A percentile compares a stretch with the other conserved stretches of the same genome.
phyloP scores from a whole-genome alignment of 2,113 vertebrate genomes.

The Vombatus ursinus region DNA sequence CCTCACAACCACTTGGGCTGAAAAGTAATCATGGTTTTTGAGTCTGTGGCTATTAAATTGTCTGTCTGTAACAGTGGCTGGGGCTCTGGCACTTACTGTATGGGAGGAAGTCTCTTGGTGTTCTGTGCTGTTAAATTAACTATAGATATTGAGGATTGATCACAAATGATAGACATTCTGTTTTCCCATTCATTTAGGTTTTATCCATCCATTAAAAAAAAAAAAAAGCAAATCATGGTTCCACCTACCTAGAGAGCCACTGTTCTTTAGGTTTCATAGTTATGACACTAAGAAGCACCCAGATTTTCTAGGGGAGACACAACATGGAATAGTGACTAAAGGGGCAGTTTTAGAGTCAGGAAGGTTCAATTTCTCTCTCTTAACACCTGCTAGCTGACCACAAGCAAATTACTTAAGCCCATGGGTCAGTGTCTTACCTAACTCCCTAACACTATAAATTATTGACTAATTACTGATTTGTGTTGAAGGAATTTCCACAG shows the following conservation, averaged over 20 bases:
- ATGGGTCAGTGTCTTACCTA: neutral
- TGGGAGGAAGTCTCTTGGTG: neutral
- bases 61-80: neutral
- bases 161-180: neutral
- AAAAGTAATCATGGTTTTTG: neutral
- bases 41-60: constrained; percentile 38
- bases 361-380: neutral
- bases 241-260: neutral
- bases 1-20: neutral
- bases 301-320: neutral
- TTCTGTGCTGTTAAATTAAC: neutral
- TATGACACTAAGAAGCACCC: neutral
- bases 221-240: neutral
- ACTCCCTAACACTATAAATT: neutral
- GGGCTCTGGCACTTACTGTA: neutral
- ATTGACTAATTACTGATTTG: neutral
- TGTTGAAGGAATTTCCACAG: neutral
- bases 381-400: neutral
- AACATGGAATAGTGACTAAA: neutral
- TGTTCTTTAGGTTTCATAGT: neutral
- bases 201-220: neutral
- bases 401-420: neutral
- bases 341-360: neutral
- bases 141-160: neutral
- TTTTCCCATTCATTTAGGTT: neutral